A percentile compares a stretch with the other conserved stretches of the same genome.
Conservation (phyloP, 2,888 invertebrate species). For the Agrochola lota region DNA sequence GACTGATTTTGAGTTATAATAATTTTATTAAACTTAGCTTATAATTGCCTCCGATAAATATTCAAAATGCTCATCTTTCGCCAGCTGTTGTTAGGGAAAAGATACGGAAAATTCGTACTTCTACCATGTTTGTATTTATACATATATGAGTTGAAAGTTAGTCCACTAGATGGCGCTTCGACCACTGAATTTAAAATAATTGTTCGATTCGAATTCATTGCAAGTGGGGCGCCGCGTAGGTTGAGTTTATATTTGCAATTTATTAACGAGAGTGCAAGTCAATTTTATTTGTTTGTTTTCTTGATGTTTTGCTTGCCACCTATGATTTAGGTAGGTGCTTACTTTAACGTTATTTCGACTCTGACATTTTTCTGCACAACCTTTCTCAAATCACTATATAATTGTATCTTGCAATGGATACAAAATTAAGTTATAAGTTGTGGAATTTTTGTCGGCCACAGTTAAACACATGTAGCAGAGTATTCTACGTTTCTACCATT, state of each 20-base stretch:
- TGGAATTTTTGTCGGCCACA: not conserved
- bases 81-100: not conserved
- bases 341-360: not conserved
- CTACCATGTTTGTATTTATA: no score
- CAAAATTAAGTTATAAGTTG: not conserved
- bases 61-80: not conserved
- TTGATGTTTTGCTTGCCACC: not conserved
- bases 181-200: slow-evolving; percentile 19
- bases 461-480: not conserved
- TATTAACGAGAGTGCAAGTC: slow-evolving; percentile 19
- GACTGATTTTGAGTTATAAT: not conserved
- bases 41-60: no score
- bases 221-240: not conserved
- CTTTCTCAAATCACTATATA: not conserved
- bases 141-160: not conserved
- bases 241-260: slow-evolving; percentile 30
- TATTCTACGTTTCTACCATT: not conserved
- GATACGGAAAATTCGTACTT: not conserved
- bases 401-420: not conserved
- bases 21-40: no score
- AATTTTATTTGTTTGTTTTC: not conserved
- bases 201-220: slow-evolving; percentile 26
- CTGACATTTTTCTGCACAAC: not conserved
- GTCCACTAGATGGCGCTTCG: slow-evolving; percentile 43
- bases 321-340: no score